Evolutionary conservation across 2,888 invertebrate genomes (phyloP), one percentile per base, ranked within the genome.

Genomic region (Cephus rjabovi): DNA sequence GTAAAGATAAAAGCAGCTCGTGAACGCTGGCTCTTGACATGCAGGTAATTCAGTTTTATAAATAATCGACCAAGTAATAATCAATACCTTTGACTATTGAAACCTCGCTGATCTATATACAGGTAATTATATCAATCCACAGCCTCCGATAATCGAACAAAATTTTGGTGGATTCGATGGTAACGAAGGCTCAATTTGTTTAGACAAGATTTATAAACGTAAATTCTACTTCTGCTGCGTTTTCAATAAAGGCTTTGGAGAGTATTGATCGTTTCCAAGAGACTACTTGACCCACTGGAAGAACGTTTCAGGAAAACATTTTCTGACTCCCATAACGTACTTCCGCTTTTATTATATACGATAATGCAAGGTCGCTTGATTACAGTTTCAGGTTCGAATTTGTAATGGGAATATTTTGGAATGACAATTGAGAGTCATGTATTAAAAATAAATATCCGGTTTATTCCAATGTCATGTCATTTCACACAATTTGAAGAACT

Each of bases 371-470:
- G 23, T 23, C 40, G 0, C 23, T 15, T 6, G 40, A 23, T 23
- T 40, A 15, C 1, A 40, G 15, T 15, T 40, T 15, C 56, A 9
- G 15, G 0, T 56, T 56, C 1, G 2, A 9, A 23, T 56, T 9
- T 2, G 23, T 1, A 56, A 56, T 23, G 23, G 2, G 9, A 56
- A 56, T 23, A 56, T 23, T 23, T 23, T 1, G 0, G 9, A 56
- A 56, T 2, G 56, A 23, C 23, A 23, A 12, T 35, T 6, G 1
- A 6, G 15, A 40, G 15, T 6, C 6, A 2, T 0, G 40, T 2
- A 40, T 6, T 40, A 11, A 69, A 40, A 87, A 88, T 88, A 88
- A 88, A 87, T 88, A 87, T 82, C 74, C 76, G 70, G 33, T 87
- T 87, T 85, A 84, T 87, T 86, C 35, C 70, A 71, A 76, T 79